Conservation (phyloP, 1,140 invertebrate species). For the Marisa cornuarietis region DNA sequence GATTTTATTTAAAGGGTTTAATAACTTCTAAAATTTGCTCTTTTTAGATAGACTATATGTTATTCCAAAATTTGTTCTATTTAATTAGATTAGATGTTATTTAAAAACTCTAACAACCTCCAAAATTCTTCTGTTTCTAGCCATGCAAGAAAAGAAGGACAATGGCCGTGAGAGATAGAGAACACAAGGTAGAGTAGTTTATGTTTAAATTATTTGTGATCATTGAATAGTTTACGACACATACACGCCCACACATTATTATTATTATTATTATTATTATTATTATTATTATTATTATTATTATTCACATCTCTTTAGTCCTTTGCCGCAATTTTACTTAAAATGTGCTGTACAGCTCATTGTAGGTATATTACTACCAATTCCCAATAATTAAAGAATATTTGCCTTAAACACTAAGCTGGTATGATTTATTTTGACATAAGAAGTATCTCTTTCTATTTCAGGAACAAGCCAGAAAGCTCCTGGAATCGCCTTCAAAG, state of each 20-base stretch:
- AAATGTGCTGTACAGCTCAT: neutral
- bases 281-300: too few species aligned
- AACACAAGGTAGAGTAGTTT: constrained; percentile 53
- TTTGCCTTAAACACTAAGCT: neutral
- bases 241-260: too few species aligned
- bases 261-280: too few species aligned
- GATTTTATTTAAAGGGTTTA: too few species aligned
- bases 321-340: neutral
- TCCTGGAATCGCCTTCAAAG: constrained; percentile 14
- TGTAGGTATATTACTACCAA: neutral
- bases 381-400: neutral
- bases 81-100: too few species aligned
- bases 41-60: too few species aligned
- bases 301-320: too few species aligned
- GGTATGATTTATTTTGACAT: neutral
- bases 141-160: constrained; percentile 59
- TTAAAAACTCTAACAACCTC: too few species aligned
- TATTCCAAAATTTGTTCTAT: too few species aligned
- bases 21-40: too few species aligned
- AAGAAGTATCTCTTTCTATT: neutral
- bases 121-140: constrained; percentile 36
- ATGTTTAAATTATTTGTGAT: neutral
- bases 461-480: constrained; percentile 19
- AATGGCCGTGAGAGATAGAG: constrained; percentile 61
- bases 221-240: neutral